These are phyloP conservation scores for Anser brachyrhynchus DNA, from an alignment of 2,113 vertebrate species.

Conservation along the genomic window DNA sequence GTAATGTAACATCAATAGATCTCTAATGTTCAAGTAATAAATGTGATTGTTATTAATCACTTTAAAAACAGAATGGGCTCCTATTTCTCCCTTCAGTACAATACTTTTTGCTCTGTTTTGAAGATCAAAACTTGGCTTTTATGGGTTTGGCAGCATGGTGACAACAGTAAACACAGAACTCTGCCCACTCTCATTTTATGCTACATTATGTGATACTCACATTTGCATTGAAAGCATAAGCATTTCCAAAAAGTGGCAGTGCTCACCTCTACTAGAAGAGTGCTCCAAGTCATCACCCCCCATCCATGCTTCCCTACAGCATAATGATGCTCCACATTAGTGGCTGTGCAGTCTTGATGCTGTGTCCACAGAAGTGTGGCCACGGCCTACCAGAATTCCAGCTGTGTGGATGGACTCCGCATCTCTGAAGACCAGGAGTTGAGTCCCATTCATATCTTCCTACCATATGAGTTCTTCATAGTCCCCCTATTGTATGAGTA, in stretches of 20 bases:
- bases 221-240: not conserved
- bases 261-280: not conserved
- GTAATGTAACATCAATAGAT: not conserved
- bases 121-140: not conserved
- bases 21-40: not conserved
- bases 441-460: not conserved
- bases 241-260: not conserved
- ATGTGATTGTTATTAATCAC: not conserved
- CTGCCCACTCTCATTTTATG: not conserved
- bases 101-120: not conserved
- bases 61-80: not conserved
- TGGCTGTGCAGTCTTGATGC: not conserved
- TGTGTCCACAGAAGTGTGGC: not conserved
- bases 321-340: not conserved
- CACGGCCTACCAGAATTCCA: not conserved
- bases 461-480: too few species aligned
- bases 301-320: not conserved
- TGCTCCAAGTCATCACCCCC: not conserved
- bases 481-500: too few species aligned
- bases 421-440: not conserved
- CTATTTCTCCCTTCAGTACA: not conserved
- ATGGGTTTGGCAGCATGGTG: not conserved
- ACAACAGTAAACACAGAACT: not conserved
- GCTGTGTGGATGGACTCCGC: rapidly evolving
- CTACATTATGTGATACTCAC: not conserved